Percentiles rank a stretch among this genome's conserved stretches.
Conservation (phyloP, 2,113 vertebrate species). For the Brevimyrus niger region DNA sequence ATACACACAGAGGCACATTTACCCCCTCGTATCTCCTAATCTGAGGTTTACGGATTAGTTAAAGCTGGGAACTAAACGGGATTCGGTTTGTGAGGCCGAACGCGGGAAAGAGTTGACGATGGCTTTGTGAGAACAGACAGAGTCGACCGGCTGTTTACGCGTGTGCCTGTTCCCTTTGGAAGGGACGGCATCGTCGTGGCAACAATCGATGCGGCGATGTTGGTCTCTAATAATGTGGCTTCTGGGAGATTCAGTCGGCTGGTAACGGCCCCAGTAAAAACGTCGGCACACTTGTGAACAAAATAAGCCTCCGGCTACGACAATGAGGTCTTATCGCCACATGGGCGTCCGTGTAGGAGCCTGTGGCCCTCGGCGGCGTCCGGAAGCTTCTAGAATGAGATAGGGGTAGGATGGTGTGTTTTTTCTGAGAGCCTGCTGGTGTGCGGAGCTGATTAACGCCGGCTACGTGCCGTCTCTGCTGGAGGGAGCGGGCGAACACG, state of each 20-base stretch:
- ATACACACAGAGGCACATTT: neutral
- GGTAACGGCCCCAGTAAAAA: neutral
- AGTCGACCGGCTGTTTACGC: neutral
- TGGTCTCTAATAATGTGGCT: neutral
- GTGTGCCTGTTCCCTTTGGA: neutral
- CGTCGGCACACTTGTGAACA: neutral
- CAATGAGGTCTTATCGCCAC: neutral
- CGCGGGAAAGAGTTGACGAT: neutral
- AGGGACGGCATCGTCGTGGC: neutral
- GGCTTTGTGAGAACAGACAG: neutral
- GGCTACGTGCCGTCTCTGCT: neutral
- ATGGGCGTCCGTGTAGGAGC: neutral
- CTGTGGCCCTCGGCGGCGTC: neutral
- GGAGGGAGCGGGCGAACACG: neutral
- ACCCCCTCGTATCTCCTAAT: neutral
- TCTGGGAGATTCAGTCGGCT: neutral
- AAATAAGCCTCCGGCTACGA: neutral
- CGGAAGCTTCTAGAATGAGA: neutral
- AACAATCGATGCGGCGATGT: neutral
- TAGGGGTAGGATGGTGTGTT: neutral
- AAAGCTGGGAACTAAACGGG: neutral
- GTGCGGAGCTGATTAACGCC: slow-evolving; percentile 3
- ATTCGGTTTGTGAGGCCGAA: neutral
- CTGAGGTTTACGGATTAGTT: neutral
- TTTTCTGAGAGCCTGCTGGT: slow-evolving; percentile 1